Base-by-base conservation (phyloP, 2,797 vertebrate species). In the Heterohyrax brucei region DNA sequence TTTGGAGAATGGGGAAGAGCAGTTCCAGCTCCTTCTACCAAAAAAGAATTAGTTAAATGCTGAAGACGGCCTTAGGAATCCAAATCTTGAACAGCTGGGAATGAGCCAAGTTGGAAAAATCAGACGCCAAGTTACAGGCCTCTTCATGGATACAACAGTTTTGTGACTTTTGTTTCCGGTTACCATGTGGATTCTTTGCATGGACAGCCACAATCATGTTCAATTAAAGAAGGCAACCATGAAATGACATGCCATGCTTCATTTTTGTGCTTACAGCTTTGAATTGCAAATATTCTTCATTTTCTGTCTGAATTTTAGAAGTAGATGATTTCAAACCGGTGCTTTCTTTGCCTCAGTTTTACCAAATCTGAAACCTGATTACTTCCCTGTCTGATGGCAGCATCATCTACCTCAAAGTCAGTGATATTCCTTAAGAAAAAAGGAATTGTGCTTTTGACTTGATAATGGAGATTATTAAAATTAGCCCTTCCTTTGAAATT, bases 1-100 rank as follows among this genome's bases (percentile, higher is more conserved):
- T 84, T 98, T 99, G 98, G 99, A 99, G 98, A 99, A 99, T 92
- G 99, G 99, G 99, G 98, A 91, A 99, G 99, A 98, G 98, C 98
- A 28, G 21, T 99, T 39, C 92, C 98, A 93, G 98, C 98, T 46
- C 98, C 98, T 94, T 94, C 98, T 93, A 19, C 97, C 89, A 98
- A 73, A 97, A 98, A 98, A 97, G 98, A 99, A 8, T 79, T 99
- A 97, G 79, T 99, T 86, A 99, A 98, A 93, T 99, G 99, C 98
- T 99, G 97, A 99, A 75, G 94, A 87, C 82, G 4, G 14, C 89
- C 10, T 87, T 61, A 7, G 66, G 83, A 92, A 89, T 91, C 88
- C 62, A 75, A 46, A 75, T 89, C 53, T 39, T 62, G 53, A 82
- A 73, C 73, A 76, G 7, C 7, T 28, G 56, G 48, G 77, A 82